Evolutionary conservation across 2,113 vertebrate genomes (phyloP).

Genomic region (Polyodon spathula): DNA sequence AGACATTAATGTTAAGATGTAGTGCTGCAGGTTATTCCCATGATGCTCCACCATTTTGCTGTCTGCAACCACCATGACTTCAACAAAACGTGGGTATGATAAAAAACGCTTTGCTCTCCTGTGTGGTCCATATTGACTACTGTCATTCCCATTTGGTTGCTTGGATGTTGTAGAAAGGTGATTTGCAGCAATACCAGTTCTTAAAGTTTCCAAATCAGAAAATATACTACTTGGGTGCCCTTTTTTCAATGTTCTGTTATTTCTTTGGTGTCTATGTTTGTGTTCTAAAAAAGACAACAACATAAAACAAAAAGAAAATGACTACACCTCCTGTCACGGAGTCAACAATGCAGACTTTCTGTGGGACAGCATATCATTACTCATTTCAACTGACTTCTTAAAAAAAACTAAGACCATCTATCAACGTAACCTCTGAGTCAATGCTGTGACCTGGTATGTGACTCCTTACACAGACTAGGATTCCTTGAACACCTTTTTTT

Average conservation of each 20-base stretch:
- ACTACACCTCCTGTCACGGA: neutral
- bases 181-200: constrained; percentile 43
- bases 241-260: constrained; percentile 46
- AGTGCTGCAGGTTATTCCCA: constrained; percentile 89
- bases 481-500: too few relatives aligned
- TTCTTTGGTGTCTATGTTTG: constrained; percentile 57
- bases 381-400: too few relatives aligned
- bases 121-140: constrained; percentile 61
- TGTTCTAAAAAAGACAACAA: constrained; percentile 56
- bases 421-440: too few relatives aligned
- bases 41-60: constrained; percentile 92
- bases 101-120: constrained; percentile 86
- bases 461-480: too few relatives aligned
- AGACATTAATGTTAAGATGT: constrained; percentile 92
- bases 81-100: constrained; percentile 93
- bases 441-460: too few relatives aligned
- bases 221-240: constrained; percentile 37
- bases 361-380: too few relatives aligned
- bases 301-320: neutral
- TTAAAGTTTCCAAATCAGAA: constrained; percentile 60
- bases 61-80: constrained; percentile 96
- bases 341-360: neutral
- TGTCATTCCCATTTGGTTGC: constrained; percentile 49
- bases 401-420: too few relatives aligned
- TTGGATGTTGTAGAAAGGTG: constrained; percentile 34